Conservation (phyloP, 2,113 vertebrate species). For the Hippopotamus amphibius region DNA sequence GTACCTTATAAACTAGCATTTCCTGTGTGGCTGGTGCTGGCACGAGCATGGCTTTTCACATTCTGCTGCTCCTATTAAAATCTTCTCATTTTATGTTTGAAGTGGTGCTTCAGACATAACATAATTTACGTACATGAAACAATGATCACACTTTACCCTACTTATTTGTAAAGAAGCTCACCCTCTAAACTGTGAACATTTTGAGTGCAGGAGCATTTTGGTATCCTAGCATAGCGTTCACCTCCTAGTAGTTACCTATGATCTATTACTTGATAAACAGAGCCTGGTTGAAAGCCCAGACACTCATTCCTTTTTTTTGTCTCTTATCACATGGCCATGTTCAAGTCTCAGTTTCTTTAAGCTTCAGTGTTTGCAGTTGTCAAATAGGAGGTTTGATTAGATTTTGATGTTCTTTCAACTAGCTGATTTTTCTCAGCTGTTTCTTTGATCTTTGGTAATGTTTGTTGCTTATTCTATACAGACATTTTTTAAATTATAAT, state of each 20-base stretch:
- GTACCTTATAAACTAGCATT: not conserved
- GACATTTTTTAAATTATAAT: not conserved
- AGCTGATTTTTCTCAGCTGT: not conserved
- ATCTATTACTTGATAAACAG: not conserved
- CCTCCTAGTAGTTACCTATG: not conserved
- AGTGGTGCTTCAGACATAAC: not conserved
- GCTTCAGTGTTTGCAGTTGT: not conserved
- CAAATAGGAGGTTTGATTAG: not conserved
- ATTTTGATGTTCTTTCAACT: not conserved
- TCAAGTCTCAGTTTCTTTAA: not conserved
- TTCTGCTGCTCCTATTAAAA: accelerated
- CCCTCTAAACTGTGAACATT: not conserved
- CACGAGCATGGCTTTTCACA: accelerated
- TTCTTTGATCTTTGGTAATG: not conserved
- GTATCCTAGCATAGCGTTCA: no score
- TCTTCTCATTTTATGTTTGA: not conserved
- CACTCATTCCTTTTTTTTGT: not conserved
- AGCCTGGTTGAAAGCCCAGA: not conserved
- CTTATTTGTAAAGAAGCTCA: not conserved
- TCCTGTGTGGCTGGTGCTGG: accelerated
- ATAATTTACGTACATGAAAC: not conserved
- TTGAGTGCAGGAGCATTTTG: not conserved
- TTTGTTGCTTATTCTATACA: not conserved
- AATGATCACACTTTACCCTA: not conserved
- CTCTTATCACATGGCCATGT: accelerated